Evolutionary conservation across 2,113 vertebrate genomes (phyloP).

Genomic region (Gambusia holbrooki): DNA sequence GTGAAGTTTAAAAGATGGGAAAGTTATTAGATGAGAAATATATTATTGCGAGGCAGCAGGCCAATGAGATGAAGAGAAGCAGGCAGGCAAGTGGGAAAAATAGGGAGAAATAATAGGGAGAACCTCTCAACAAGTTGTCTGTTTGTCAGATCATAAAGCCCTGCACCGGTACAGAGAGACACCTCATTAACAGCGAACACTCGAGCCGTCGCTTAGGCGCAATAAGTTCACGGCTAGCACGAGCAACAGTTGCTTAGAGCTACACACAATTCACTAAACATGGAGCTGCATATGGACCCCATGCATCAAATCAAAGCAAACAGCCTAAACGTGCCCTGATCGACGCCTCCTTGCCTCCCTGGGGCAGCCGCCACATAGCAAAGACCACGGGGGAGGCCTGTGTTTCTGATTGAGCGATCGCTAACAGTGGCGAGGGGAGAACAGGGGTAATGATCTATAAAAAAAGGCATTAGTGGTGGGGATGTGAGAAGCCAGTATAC

Average conservation of each 20-base stretch:
- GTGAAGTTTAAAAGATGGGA: slow-evolving; percentile 62
- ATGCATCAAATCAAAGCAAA: slow-evolving; percentile 67
- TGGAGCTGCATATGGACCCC: slow-evolving; percentile 22
- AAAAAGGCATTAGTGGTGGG: slow-evolving; percentile 66
- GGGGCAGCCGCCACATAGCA: slow-evolving; percentile 48
- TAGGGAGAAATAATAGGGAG: slow-evolving; percentile 24
- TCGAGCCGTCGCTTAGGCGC: slow-evolving; percentile 44
- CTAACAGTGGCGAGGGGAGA: slow-evolving; percentile 60
- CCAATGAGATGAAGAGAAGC: slow-evolving; percentile 18
- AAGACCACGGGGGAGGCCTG: slow-evolving; percentile 33
- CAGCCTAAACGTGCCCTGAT: slow-evolving; percentile 41
- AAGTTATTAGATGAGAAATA: slow-evolving; percentile 70
- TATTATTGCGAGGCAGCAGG: slow-evolving; percentile 45
- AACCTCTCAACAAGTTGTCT: slow-evolving; percentile 46
- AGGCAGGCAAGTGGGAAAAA: slow-evolving; percentile 2
- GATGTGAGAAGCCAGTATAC: slow-evolving; percentile 56
- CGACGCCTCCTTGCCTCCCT: slow-evolving; percentile 55
- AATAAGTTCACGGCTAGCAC: slow-evolving; percentile 28
- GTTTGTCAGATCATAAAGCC: slow-evolving; percentile 54
- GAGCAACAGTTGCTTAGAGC: slow-evolving; percentile 52
- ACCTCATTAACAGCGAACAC: slow-evolving; percentile 55
- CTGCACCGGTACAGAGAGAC: slow-evolving; percentile 12
- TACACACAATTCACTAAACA: slow-evolving; percentile 39
- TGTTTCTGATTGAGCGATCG: slow-evolving; percentile 69
- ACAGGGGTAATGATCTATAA: slow-evolving; percentile 74